Evolutionary conservation across 2,113 vertebrate genomes (phyloP), one percentile per base, ranked within the genome.

Genomic region (Catagonus wagneri): DNA sequence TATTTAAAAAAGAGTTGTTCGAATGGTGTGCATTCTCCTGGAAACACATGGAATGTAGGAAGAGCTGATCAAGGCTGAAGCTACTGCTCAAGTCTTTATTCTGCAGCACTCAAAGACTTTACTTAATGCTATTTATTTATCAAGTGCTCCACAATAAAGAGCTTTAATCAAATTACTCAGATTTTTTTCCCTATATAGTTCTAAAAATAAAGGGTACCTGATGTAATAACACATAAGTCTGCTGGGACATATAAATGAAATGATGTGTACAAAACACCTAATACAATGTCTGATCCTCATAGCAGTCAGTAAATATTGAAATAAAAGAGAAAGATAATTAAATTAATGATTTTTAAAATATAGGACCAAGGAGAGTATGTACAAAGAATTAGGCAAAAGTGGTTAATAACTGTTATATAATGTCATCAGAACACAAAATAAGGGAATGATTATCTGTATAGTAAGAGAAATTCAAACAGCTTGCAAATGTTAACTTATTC

Each of bases 341-440:
- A 71, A 81, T 95, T 13, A 84, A 7, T 19, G 23, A 92, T 8
- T 79, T 83, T 27, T 56, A 19, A 50, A 72, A 83, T 44, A 74
- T n/a, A 83, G 10, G 5, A 94, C n/a, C 17, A 44, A 96, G 39
- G 13, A 92, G 34, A 88, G 56, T 27, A 36, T 52, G 22, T 86
- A 32, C 15, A 91, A 61, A 50, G 11, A 93, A 89, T 1, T 65
- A 22, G 36, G 7, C 7, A 95, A 76, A 80, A 61, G 60, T 83
- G 23, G 3, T 39, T 79, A 93, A 36, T 16, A 83, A 13, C 61
- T 90, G 7, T 71, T 95, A 65, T 50, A 36, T 68, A 93, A 80
- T 80, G 19, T 39, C 6, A 88, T 72, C 54, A 86, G 72, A 93
- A 72, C 39, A 92, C 27, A 89, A 96, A 96, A 79, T 71, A 90